Conservation (phyloP, 2,888 invertebrate genomes). For the Odontocolon sp. region DNA sequence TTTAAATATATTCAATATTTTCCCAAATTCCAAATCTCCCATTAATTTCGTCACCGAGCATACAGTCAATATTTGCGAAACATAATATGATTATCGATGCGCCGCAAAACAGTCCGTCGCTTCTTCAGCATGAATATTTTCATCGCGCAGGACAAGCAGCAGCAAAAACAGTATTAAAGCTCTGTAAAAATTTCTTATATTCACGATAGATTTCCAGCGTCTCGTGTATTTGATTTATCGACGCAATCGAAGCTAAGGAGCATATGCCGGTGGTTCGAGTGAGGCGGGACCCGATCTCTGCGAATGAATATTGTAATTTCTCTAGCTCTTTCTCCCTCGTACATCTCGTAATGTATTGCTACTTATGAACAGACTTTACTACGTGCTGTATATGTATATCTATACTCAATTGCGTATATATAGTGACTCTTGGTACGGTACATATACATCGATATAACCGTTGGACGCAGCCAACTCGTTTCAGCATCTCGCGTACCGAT, state of each 20-base stretch:
- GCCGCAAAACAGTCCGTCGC: slow-evolving; percentile 57
- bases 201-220: slow-evolving; percentile 71
- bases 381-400: slow-evolving; percentile 39
- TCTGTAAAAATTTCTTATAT: slow-evolving; percentile 65
- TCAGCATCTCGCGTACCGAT: slow-evolving; percentile 31
- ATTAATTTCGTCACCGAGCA: too few species aligned
- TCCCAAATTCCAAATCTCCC: too few species aligned
- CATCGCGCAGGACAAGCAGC: slow-evolving; percentile 1
- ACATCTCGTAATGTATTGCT: slow-evolving; percentile 60
- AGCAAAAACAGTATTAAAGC: slow-evolving; percentile 28
- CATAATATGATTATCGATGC: slow-evolving; percentile 65
- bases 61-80: slow-evolving; percentile 9
- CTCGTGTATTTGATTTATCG: slow-evolving; percentile 72
- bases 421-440: slow-evolving; percentile 3
- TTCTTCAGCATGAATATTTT: slow-evolving; percentile 58
- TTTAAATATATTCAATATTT: too few species aligned
- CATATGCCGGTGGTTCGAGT: slow-evolving; percentile 38
- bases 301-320: slow-evolving; percentile 74
- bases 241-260: slow-evolving; percentile 66
- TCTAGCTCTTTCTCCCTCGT: slow-evolving; percentile 51
- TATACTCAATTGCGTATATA: slow-evolving; percentile 36
- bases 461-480: slow-evolving; percentile 31
- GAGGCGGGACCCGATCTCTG: slow-evolving; percentile 63
- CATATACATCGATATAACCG: slow-evolving; percentile 18
- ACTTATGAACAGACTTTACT: slow-evolving; percentile 51